Evolutionary conservation across 2,113 vertebrate species (phyloP), one percentile per base, ranked within the genome.

Genomic region (Lucifuga dentata): DNA sequence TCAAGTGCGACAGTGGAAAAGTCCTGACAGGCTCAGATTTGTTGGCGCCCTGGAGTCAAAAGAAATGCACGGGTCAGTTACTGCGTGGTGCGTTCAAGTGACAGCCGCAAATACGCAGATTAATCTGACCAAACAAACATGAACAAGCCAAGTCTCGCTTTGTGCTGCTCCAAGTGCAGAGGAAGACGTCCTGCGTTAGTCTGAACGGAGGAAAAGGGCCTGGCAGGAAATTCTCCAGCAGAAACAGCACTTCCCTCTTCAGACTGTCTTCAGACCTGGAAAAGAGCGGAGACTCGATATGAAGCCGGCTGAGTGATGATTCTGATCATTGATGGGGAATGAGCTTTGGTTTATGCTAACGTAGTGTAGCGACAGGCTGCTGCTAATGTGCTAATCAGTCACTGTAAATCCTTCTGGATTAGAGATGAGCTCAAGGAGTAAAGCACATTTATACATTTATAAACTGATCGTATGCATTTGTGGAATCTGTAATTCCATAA

Each of bases 221-320:
- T 70, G 81, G 90, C 88, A 87, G 80, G 81, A 90, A 92, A 89
- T 91, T 81, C 80, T 84, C 86, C 13, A 63, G 51, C 51, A 74
- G 81, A 83, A 76, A 64, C 64, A 44, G 68, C 51, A 75, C 77
- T 91, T 90, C 87, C 90, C 86, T 74, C 70, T 76, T 60, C 49
- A 43, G 59, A 71, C 72, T 50, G 70, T 76, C 65, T 67, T 61
- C 74, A 70, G 66, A 77, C 68, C 66, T 16, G 13, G 20, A 2
- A 40, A 24, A 36, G 49, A 0, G n/a, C 9, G 11, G 13, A 5
- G 26, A 2, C 0, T 23, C 0, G 0, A 35, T 10, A 15, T 16
- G 53, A 19, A 33, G 21, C 29, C 21, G 39, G 20, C 45, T 45
- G 45, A 68, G 12, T 57, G 49, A 17, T 56, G 17, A 41, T 67